Evolutionary conservation across 2,113 vertebrate species (phyloP).

Genomic region (Mesoclemmys tuberculata): DNA sequence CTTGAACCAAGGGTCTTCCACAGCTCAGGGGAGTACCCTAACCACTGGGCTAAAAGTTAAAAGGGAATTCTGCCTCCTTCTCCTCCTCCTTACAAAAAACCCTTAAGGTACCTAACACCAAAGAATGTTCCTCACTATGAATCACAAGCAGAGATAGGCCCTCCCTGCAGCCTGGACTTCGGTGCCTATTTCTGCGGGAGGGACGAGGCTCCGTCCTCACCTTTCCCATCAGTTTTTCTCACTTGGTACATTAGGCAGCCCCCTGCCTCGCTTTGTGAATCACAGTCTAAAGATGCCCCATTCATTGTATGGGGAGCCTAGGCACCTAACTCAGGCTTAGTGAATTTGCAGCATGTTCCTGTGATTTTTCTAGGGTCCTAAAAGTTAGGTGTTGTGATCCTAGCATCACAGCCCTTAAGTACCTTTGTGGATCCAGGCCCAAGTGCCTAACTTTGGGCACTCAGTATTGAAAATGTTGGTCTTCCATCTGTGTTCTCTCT

Average conservation of each 20-base stretch:
- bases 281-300: not conserved
- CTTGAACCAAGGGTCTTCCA: not conserved
- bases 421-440: not conserved
- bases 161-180: not conserved
- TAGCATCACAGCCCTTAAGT: not conserved
- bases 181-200: not conserved
- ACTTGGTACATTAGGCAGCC: not conserved
- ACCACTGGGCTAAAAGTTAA: too few relatives aligned
- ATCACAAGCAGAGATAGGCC: not conserved
- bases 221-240: not conserved
- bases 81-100: too few relatives aligned
- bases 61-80: too few relatives aligned
- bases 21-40: not conserved
- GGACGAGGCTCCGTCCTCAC: too few relatives aligned
- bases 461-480: not conserved
- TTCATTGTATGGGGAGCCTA: not conserved
- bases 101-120: too few relatives aligned
- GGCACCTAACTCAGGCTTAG: not conserved
- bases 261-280: not conserved
- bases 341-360: not conserved
- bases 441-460: not conserved
- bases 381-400: not conserved
- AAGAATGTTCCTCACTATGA: not conserved
- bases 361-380: not conserved
- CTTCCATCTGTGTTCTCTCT: not conserved